Base-by-base conservation (phyloP, 2,888 invertebrate genomes). In the Cantharis lateralis region DNA sequence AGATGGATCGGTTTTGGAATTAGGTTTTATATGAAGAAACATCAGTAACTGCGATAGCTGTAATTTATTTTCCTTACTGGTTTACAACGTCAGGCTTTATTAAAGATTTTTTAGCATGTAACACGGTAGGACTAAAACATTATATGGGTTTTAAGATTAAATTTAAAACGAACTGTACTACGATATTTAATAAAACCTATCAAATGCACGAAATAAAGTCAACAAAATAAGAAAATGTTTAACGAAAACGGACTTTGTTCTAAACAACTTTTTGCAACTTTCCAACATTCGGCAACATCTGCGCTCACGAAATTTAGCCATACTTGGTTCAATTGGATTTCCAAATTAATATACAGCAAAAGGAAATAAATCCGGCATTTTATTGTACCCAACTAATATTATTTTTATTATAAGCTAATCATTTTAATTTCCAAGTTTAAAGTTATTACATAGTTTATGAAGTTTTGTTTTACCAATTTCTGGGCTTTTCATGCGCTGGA, bases 381-480 rank as follows among this genome's bases (percentile, higher is more conserved):
- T 15, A 63, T 18, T 63, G 3, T 20, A 20, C 15, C 15, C 18
- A 9, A 64, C 20, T 20, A 20, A 64, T 20, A 64, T 63, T 63
- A 63, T 16, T 63, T 63, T 48, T 48, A 48, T 48, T 48, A n/a
- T n/a, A n/a, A 13, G n/a, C 26, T 24, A 16, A 74, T 69, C 71
- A 71, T 71, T 72, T 78, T 72, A 74, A 72, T 70, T 71, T 48
- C 63, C 70, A 78, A 75, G 72, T 71, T 48, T 68, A 70, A 78
- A 75, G 72, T 78, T 78, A 78, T 75, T 74, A 72, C 72, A 68
- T 70, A 75, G 75, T 78, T 78, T 75, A 78, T 78, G 78, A 69
- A 70, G 70, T 69, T 68, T 78, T 70, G 72, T 62, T 63, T 28
- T 32, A 66, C 10, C 70, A 16, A 48, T 48, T 48, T 48, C 32